phyloP scores from a whole-genome alignment of 1,140 invertebrate species.

The Meteorus sp. region DNA sequence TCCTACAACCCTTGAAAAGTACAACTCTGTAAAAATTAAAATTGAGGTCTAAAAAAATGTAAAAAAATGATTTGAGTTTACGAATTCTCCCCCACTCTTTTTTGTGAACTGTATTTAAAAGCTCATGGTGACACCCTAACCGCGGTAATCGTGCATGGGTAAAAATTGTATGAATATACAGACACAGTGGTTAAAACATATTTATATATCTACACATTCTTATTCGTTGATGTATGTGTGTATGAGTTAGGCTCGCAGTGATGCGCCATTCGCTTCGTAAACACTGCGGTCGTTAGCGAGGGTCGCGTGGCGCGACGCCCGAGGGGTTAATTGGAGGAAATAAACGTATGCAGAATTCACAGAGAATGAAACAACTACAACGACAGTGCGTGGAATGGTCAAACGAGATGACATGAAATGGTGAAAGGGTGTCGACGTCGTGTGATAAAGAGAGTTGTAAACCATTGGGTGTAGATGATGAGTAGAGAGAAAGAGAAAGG shows the following conservation, averaged over 20 bases:
- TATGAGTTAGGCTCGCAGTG: slow-evolving; percentile 34
- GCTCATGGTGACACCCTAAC: neutral
- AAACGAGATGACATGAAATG: slow-evolving; percentile 5
- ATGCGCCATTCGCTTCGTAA: slow-evolving; percentile 44
- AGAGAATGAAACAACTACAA: too few species aligned
- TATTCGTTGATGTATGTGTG: slow-evolving; percentile 13
- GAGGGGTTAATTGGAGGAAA: slow-evolving; percentile 59
- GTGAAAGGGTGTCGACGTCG: neutral
- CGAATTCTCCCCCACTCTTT: too few species aligned
- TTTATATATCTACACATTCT: neutral
- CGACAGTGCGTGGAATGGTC: too few species aligned
- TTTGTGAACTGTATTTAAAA: neutral
- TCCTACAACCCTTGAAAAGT: too few species aligned
- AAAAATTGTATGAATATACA: slow-evolving; percentile 27
- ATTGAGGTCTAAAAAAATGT: too few species aligned
- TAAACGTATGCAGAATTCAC: slow-evolving; percentile 49
- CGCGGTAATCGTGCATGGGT: neutral
- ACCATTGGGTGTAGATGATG: too few species aligned
- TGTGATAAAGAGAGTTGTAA: too few species aligned
- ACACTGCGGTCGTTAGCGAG: slow-evolving; percentile 55
- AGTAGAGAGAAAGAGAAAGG: neutral
- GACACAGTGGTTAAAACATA: slow-evolving; percentile 10
- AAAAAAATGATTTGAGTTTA: too few species aligned
- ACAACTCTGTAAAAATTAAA: too few species aligned
- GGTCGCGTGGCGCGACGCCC: slow-evolving; percentile 53